Percentiles rank a stretch among this genome's conserved stretches.
These are phyloP conservation scores for Morelia viridis DNA, from an alignment of 2,797 vertebrate genomes.

Conservation along the genomic window DNA sequence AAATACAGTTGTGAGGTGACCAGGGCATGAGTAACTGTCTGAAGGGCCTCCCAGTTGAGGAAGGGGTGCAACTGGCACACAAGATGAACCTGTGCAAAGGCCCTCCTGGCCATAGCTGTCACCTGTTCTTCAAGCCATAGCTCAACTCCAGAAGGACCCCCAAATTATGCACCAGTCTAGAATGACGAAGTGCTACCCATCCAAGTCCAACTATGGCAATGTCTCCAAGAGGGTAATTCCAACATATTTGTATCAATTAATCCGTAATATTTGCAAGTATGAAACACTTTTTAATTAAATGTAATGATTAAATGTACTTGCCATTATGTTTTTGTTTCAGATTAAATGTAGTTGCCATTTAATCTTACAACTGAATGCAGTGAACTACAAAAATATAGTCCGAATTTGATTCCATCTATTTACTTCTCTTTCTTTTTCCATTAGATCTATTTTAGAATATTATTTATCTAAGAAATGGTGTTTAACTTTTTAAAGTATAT, in stretches of 20 bases:
- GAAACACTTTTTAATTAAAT: neutral
- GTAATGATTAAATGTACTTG: neutral
- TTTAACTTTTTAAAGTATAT: neutral
- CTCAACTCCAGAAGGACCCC: neutral
- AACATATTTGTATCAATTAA: neutral
- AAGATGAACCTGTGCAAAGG: neutral
- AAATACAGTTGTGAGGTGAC: neutral
- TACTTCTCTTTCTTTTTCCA: neutral
- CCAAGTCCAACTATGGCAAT: neutral
- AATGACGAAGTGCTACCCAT: neutral
- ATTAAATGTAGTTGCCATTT: neutral
- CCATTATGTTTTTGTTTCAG: neutral
- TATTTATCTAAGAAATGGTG: neutral
- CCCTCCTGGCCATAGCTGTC: neutral
- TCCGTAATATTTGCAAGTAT: neutral
- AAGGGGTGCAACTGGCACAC: neutral
- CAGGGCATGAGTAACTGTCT: neutral
- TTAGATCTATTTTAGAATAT: neutral
- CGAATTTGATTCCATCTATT: neutral
- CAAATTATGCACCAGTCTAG: neutral
- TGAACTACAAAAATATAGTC: neutral
- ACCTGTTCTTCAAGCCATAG: neutral
- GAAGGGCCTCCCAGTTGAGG: neutral
- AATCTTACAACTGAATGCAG: neutral
- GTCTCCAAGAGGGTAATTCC: neutral